Evolutionary conservation across 1,140 invertebrate genomes (phyloP).

Genomic region (Procambarus virginalis): DNA sequence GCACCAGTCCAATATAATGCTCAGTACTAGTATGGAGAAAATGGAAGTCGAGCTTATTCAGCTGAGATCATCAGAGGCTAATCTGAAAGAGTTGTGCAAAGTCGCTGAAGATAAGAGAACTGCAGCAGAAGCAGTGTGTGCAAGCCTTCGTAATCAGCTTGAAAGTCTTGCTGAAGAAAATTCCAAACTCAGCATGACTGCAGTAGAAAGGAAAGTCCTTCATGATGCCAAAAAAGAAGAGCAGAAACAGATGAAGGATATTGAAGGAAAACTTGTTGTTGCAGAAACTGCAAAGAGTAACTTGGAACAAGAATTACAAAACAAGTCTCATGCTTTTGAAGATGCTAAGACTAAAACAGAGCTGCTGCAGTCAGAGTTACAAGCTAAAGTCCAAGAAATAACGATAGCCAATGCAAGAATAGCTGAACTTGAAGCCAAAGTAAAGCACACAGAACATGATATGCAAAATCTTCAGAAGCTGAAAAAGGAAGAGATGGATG

Average conservation of each 20-base stretch:
- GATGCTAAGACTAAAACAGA: constrained; percentile 28
- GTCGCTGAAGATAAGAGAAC: constrained; percentile 12
- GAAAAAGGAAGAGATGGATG: constrained; percentile 11
- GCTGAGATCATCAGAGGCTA: constrained; percentile 18
- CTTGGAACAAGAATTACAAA: constrained; percentile 22
- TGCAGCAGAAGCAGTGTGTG: not conserved
- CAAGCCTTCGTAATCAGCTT: constrained; percentile 9
- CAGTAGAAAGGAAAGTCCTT: not conserved
- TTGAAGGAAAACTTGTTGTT: constrained; percentile 20
- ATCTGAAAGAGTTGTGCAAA: constrained; percentile 3
- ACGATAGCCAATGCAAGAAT: constrained; percentile 35
- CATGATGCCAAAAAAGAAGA: constrained; percentile 13
- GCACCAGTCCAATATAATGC: not conserved
- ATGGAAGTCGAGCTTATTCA: not conserved
- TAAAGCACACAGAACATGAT: constrained; percentile 28
- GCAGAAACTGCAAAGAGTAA: constrained; percentile 6
- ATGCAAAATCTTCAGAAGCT: not conserved
- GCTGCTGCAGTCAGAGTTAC: constrained; percentile 41
- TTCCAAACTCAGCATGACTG: not conserved
- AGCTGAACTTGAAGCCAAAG: constrained; percentile 16
- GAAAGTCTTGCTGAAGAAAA: constrained; percentile 10
- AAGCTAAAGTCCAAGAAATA: constrained; percentile 50
- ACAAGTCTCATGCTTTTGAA: not conserved
- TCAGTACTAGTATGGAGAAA: constrained; percentile 15
- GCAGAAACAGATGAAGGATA: not conserved